phyloP scores from a whole-genome alignment of 2,113 vertebrate species.

The Tinamus guttatus region DNA sequence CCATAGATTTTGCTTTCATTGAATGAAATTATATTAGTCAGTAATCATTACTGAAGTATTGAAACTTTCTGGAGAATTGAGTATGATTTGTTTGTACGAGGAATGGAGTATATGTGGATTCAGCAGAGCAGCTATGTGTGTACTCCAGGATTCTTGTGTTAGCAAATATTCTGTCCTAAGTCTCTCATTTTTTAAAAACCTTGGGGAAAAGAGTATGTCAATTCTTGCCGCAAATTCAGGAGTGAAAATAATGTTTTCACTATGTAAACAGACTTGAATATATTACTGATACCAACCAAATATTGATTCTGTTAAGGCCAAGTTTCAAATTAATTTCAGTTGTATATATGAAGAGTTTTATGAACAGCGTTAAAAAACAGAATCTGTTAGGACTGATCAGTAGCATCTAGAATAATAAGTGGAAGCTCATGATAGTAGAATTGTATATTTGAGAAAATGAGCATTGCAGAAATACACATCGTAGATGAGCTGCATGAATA shows the following conservation, averaged over 20 bases:
- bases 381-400: background rate
- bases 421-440: background rate
- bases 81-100: background rate
- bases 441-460: background rate
- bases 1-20: background rate
- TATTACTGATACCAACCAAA: conserved; percentile 14
- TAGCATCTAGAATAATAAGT: background rate
- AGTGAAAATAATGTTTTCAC: conserved; percentile 2
- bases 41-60: background rate
- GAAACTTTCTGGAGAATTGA: background rate
- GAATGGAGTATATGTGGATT: background rate
- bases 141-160: background rate
- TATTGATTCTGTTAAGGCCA: background rate
- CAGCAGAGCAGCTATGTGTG: background rate
- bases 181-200: background rate
- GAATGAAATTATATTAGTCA: background rate
- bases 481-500: background rate
- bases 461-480: background rate
- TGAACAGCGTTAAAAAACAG: background rate
- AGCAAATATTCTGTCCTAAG: background rate
- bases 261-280: background rate
- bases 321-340: conserved; percentile 38
- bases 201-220: background rate
- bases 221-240: conserved; percentile 1
- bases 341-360: background rate